Base-by-base conservation (phyloP, 2,888 invertebrate species). In the Agriotes lineatus region DNA sequence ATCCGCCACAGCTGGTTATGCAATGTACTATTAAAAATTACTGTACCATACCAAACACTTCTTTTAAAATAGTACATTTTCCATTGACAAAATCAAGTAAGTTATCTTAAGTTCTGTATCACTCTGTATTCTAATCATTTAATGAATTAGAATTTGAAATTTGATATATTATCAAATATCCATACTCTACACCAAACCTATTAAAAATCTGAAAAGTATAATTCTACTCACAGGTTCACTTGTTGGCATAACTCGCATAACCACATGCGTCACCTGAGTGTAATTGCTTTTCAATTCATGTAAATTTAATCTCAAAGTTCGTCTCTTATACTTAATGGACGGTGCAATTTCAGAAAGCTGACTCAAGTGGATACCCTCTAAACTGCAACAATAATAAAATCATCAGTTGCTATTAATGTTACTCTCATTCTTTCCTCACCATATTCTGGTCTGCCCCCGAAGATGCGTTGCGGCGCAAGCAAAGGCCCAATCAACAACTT, bases 401-500 rank as follows among this genome's bases (percentile, higher is more conserved):
- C n/a, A n/a, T n/a, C n/a, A n/a, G n/a, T n/a, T n/a, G n/a, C n/a
- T n/a, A n/a, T n/a, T n/a, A n/a, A n/a, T n/a, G n/a, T n/a, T n/a
- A n/a, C n/a, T n/a, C n/a, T n/a, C n/a, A n/a, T n/a, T 44, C 19
- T 10, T 50, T 33, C 80, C 84, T 84, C 84, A 91, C 91, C 92
- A 93, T 80, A 88, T 86, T 86, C 89, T 85, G 71, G 87, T 85
- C 9, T 85, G 81, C 18, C 84, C 85, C 75, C 86, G 83, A 0
- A 88, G 84, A 25, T 84, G 83, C 69, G 87, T 86, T 0, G 92
- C 91, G 62, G 88, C 87, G 79, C 95, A 95, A 12, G 90, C 92
- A 79, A 90, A 94, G 14, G 95, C 82, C 95, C 95, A 96, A 71
- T 93, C 91, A 45, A 86, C 88, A 19, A 88, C 87, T 52, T 90